Evolutionary conservation across 2,888 invertebrate species (phyloP), one percentile per base, ranked within the genome.

Genomic region (Lysandra bellargus): DNA sequence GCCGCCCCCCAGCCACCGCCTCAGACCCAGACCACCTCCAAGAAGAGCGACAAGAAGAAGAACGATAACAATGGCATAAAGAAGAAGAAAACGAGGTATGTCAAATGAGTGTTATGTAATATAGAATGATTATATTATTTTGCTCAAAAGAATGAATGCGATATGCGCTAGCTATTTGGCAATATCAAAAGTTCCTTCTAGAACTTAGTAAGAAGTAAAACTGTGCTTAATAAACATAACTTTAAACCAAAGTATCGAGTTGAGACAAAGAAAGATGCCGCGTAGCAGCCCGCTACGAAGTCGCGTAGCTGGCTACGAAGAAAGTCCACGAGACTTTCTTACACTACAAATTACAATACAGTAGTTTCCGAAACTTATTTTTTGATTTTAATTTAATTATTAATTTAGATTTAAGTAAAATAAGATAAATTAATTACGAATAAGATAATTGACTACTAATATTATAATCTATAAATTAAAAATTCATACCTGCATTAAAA

Each of bases 41-140:
- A 96, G 86, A 96, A 97, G 84, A 97, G 97, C 86, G 97, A 96
- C 79, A 97, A 97, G 90, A 97, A 98, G 91, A 98, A 98, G 90
- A 96, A 95, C 85, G 97, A 97, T 88, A 97, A 97, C 85, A 98
- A 97, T 88, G 97, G 97, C 77, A 97, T 98, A 61, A 98, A 98
- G 90, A 98, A 98, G 93, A 98, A 98, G 92, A 98, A 98, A 94
- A 98, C 98, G 79, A 97, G 98, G 98, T 98, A 89, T 84, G 88
- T 83, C 14, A 4, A 30, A 5, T 33, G 14, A 37, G 1, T 40
- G 17, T 40, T 30, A 37, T 23, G 23, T 40, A 7, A 78, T 33
- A 30, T 74, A 17, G 78, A 30, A 14, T 33, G 1, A 33, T 33
- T 69, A 4, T 14, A 69, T 14, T 33, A 4, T 33, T 33, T 30